phyloP scores from a whole-genome alignment of 2,888 invertebrate genomes.

The Smittia sp. region DNA sequence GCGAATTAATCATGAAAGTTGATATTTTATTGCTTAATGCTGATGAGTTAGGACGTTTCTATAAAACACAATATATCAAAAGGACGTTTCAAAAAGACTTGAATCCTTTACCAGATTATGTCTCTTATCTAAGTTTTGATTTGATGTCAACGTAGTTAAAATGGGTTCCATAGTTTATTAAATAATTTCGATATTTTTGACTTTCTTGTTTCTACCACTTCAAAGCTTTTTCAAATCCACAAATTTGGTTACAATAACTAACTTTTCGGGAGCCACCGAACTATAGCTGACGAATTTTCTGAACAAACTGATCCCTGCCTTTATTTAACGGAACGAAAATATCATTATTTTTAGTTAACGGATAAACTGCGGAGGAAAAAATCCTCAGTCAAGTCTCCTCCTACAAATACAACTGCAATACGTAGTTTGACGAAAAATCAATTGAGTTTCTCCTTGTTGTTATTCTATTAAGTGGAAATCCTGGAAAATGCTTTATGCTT shows the following conservation, averaged over 20 bases:
- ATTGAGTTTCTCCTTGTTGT: conserved; percentile 13
- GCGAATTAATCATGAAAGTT: conserved; percentile 13
- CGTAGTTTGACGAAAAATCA: conserved; percentile 21
- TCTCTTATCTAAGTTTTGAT: not conserved
- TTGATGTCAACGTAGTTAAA: conserved; percentile 10
- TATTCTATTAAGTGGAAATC: conserved; percentile 20
- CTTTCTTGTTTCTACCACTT: not conserved
- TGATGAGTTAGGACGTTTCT: conserved; percentile 3
- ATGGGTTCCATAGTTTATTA: not conserved
- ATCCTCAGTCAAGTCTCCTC: conserved; percentile 32
- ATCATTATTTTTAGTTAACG: conserved; percentile 41
- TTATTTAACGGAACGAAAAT: conserved; percentile 39
- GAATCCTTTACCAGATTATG: no score
- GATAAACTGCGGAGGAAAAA: conserved; percentile 1
- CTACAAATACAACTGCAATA: conserved; percentile 13
- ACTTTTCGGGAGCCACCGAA: not conserved
- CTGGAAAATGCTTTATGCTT: conserved; percentile 27
- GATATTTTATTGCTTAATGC: conserved; percentile 28
- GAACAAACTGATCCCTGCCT: conserved; percentile 36
- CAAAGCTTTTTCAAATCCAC: not conserved
- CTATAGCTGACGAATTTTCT: conserved; percentile 17
- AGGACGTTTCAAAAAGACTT: no score
- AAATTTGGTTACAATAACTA: not conserved
- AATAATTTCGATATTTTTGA: conserved; percentile 18
- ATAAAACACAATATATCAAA: no score